Conservation (phyloP, 2,113 vertebrate genomes). For the Anser brachyrhynchus region DNA sequence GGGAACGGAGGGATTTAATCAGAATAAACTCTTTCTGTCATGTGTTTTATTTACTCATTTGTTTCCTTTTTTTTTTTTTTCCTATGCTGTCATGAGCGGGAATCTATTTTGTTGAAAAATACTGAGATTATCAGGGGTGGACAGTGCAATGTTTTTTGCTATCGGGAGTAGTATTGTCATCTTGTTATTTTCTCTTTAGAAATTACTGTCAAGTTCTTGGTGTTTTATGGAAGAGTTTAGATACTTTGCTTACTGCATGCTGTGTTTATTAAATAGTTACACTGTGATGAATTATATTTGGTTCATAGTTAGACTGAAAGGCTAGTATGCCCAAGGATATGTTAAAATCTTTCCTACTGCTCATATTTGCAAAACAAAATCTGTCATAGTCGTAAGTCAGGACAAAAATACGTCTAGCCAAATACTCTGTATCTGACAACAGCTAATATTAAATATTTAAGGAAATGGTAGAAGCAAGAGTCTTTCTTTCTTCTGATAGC, state of each 20-base stretch:
- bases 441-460: neutral
- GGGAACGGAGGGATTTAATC: neutral
- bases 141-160: neutral
- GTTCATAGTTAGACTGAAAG: neutral
- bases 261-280: constrained; percentile 20
- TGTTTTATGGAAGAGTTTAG: constrained; percentile 23
- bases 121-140: neutral
- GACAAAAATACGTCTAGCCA: neutral
- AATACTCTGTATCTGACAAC: neutral
- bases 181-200: constrained; percentile 19
- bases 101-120: neutral
- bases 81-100: neutral
- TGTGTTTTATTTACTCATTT: neutral
- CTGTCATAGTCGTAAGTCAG: neutral
- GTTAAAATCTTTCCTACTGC: neutral
- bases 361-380: neutral
- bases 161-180: neutral
- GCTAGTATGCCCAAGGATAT: neutral
- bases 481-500: neutral
- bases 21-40: neutral
- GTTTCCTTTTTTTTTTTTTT: neutral
- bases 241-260: neutral
- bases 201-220: neutral
- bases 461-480: neutral
- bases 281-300: neutral